Conservation (phyloP, 1,140 invertebrate species). For the Trichonephila inaurata region DNA sequence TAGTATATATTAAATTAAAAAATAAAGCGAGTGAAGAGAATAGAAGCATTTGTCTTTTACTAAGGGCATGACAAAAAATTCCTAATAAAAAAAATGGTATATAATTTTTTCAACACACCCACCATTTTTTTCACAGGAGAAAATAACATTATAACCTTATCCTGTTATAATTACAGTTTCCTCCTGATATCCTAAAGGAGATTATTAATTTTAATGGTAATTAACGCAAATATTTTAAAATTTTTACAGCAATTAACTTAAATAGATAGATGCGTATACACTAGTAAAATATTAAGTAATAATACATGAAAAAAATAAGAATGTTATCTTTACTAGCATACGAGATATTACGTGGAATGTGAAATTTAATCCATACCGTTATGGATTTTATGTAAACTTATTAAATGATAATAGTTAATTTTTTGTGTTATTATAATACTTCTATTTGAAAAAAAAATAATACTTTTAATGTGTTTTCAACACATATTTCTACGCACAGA, state of each 20-base stretch:
- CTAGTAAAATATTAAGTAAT: not conserved
- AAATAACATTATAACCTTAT: not conserved
- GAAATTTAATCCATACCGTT: not conserved
- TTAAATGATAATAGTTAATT: not conserved
- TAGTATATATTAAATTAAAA: constrained; percentile 13
- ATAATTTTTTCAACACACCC: not conserved
- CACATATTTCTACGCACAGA: too few relatives aligned
- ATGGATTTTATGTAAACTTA: not conserved
- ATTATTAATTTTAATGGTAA: not conserved
- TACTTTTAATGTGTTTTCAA: too few relatives aligned
- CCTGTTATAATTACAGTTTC: not conserved
- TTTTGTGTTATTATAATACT: not conserved
- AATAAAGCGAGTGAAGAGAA: not conserved
- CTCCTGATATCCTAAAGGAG: not conserved
- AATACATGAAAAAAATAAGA: not conserved
- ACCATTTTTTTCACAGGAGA: not conserved
- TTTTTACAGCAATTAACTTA: not conserved
- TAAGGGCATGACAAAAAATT: not conserved
- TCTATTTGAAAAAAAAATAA: too few relatives aligned
- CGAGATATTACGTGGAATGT: not conserved
- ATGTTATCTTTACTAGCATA: not conserved
- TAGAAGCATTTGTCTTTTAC: not conserved
- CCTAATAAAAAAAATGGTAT: not conserved
- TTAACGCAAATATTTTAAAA: constrained; percentile 8
- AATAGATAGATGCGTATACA: not conserved